These are phyloP conservation scores for Leptestheria dahalacensis DNA, from an alignment of 1,140 invertebrate species.

Conservation along the genomic window DNA sequence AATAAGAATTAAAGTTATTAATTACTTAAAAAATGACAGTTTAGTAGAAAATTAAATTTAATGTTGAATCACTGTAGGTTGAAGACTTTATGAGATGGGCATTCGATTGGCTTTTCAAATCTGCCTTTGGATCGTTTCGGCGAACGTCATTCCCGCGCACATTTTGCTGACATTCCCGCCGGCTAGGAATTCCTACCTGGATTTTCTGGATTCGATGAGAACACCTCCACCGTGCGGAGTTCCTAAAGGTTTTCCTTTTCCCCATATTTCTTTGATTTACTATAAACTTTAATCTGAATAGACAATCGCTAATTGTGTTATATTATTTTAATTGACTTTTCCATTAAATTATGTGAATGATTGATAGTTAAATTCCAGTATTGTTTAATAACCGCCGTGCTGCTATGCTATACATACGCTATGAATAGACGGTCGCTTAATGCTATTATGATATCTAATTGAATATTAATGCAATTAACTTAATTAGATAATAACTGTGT, in stretches of 20 bases:
- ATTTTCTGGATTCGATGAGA: conserved; percentile 81
- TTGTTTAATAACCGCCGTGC: no score
- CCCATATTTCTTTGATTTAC: background rate
- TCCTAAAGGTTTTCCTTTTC: conserved; percentile 61
- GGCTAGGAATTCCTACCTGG: conserved; percentile 61
- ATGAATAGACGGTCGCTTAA: no score
- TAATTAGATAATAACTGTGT: no score
- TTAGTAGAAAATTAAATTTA: background rate
- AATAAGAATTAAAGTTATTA: background rate
- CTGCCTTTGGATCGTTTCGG: background rate
- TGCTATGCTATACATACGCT: no score
- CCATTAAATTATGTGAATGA: no score
- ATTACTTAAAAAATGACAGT: background rate
- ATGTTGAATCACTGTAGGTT: background rate
- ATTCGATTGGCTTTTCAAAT: background rate
- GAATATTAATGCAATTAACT: no score
- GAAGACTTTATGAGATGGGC: background rate
- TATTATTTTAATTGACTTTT: no score
- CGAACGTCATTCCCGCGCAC: conserved; percentile 30
- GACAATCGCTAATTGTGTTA: background rate
- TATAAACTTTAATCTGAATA: background rate
- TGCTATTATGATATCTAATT: no score
- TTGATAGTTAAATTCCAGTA: no score
- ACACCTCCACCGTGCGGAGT: conserved; percentile 86
- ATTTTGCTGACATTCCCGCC: conserved; percentile 74